Percentiles rank a stretch among this genome's conserved stretches.
Evolutionary conservation across 2,888 invertebrate species (phyloP).

Genomic region (Lasioglossum zephyrum): DNA sequence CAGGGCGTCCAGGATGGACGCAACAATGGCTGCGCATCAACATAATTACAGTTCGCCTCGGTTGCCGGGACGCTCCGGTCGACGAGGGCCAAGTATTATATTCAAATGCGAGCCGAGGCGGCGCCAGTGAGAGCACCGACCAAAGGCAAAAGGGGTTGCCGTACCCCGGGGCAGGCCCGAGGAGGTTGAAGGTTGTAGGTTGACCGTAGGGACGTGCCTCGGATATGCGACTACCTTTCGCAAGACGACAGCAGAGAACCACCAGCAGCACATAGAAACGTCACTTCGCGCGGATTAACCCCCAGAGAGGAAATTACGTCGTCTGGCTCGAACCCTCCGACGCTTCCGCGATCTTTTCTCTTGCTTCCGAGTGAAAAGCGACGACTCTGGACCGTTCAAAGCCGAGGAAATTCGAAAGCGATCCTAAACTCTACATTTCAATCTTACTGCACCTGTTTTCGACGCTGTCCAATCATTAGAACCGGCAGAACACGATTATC

Average conservation of each 20-base stretch:
- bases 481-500: background rate
- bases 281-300: conserved; percentile 67
- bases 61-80: conserved; percentile 68
- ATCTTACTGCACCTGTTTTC: background rate
- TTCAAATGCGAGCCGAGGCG: conserved; percentile 81
- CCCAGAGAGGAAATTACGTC: conserved; percentile 80
- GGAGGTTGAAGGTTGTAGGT: conserved; percentile 73
- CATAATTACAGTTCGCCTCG: conserved; percentile 83
- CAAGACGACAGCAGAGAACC: conserved; percentile 68
- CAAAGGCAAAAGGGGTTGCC: conserved; percentile 69
- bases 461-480: background rate
- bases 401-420: conserved; percentile 7
- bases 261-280: conserved; percentile 72
- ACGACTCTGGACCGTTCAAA: background rate
- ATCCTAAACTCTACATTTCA: background rate
- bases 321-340: conserved; percentile 71
- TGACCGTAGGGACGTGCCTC: conserved; percentile 62
- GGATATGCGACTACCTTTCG: conserved; percentile 54
- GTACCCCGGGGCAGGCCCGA: conserved; percentile 57
- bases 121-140: conserved; percentile 71
- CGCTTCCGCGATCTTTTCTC: conserved; percentile 36
- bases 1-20: conserved; percentile 72
- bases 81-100: conserved; percentile 80
- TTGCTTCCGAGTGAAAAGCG: background rate
- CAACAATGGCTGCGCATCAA: conserved; percentile 83